Conservation (phyloP, 2,797 vertebrate species). For the Eidolon dupreanum region DNA sequence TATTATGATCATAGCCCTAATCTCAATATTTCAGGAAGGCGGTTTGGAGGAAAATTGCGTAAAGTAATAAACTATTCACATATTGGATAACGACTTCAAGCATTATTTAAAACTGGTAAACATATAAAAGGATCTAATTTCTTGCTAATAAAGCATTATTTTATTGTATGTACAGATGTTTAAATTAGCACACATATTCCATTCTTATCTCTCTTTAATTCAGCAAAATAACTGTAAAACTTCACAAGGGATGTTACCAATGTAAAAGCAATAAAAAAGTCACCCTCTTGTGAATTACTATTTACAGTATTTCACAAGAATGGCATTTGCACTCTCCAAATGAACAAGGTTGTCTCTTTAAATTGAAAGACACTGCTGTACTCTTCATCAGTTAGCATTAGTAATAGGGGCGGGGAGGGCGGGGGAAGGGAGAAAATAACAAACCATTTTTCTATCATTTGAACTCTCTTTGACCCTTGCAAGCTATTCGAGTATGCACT, state of each 20-base stretch:
- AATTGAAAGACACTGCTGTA: conserved; percentile 58
- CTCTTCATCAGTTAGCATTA: conserved; percentile 75
- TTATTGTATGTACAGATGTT: conserved; percentile 44
- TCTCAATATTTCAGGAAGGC: background rate
- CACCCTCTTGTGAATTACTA: conserved; percentile 75
- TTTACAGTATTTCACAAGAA: conserved; percentile 76
- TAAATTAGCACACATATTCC: conserved; percentile 61
- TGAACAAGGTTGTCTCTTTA: conserved; percentile 68
- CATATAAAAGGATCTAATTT: background rate
- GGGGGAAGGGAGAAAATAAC: conserved; percentile 43
- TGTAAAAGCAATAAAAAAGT: conserved; percentile 79
- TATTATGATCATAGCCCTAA: accelerated
- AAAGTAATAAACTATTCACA: background rate
- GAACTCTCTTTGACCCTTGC: conserved; percentile 84
- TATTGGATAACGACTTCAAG: background rate
- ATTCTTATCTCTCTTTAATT: conserved; percentile 69
- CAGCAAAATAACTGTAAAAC: conserved; percentile 62
- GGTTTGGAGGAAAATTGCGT: background rate
- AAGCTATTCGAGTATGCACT: conserved; percentile 56
- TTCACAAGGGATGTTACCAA: conserved; percentile 69
- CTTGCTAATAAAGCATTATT: conserved; percentile 16
- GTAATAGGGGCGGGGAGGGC: background rate
- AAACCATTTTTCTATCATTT: conserved; percentile 78
- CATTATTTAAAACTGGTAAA: background rate
- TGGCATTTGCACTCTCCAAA: conserved; percentile 53